These are phyloP conservation scores for Eciton burchellii DNA, from an alignment of 1,140 invertebrate genomes.

Conservation along the genomic window DNA sequence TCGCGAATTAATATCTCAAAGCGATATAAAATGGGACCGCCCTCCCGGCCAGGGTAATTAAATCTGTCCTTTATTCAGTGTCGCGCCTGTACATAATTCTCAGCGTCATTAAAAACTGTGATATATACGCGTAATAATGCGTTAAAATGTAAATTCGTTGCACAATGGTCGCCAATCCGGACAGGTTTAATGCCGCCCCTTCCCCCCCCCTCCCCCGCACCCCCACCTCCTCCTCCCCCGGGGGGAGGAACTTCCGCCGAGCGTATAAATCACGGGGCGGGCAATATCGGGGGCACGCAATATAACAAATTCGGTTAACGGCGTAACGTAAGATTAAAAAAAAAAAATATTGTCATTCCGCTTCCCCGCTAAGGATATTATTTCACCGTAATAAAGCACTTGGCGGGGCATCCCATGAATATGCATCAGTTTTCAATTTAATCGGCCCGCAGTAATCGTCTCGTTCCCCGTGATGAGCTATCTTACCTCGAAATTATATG, in stretches of 20 bases:
- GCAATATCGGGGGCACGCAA: slow-evolving; percentile 45
- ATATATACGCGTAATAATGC: slow-evolving; percentile 56
- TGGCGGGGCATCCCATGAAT: slow-evolving; percentile 22
- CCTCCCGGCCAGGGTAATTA: slow-evolving; percentile 40
- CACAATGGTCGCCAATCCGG: slow-evolving; percentile 39
- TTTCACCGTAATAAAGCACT: slow-evolving; percentile 35
- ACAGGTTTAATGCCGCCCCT: slow-evolving; percentile 56
- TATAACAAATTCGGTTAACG: slow-evolving; percentile 53
- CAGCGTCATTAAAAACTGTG: slow-evolving; percentile 45
- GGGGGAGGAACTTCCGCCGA: slow-evolving; percentile 53
- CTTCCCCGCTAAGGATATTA: slow-evolving; percentile 11
- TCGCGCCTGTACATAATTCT: slow-evolving; percentile 29
- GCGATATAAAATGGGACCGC: slow-evolving; percentile 13
- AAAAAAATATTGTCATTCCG: slow-evolving; percentile 40
- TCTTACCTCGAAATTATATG: slow-evolving; percentile 48
- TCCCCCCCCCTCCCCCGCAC: too few relatives aligned
- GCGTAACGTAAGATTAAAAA: slow-evolving; percentile 40
- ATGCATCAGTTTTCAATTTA: slow-evolving; percentile 20
- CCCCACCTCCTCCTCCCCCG: too few relatives aligned
- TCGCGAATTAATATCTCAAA: slow-evolving; percentile 18
- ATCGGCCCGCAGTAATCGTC: background rate
- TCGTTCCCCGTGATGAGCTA: background rate
- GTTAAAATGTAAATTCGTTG: slow-evolving; percentile 60
- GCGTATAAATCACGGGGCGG: slow-evolving; percentile 48
- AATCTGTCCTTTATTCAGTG: slow-evolving; percentile 25